phyloP scores from a whole-genome alignment of 2,888 invertebrate genomes.

The Phengaris alcon region DNA sequence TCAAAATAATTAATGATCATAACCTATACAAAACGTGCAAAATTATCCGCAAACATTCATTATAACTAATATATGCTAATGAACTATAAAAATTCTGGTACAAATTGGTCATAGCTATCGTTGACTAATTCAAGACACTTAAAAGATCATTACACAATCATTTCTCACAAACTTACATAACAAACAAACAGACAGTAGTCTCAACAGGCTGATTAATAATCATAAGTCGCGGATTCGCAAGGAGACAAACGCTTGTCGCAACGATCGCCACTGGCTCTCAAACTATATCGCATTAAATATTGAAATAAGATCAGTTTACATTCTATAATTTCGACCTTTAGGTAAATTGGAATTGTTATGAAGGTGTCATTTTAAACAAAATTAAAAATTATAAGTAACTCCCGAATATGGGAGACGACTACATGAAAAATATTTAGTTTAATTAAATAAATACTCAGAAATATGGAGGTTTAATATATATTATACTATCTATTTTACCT shows the following conservation, averaged over 20 bases:
- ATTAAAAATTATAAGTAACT: too few relatives aligned
- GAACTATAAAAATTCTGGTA: slow-evolving; percentile 22
- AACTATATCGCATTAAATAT: background rate
- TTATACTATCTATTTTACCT: too few relatives aligned
- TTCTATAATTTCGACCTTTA: too few relatives aligned
- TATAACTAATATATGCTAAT: slow-evolving; percentile 8
- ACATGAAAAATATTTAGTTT: too few relatives aligned
- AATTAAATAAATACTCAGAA: too few relatives aligned
- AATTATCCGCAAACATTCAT: background rate
- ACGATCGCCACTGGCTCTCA: slow-evolving; percentile 46
- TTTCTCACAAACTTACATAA: slow-evolving; percentile 62
- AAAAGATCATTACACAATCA: slow-evolving; percentile 57
- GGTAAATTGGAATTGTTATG: too few relatives aligned
- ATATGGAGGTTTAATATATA: too few relatives aligned
- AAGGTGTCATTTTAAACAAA: too few relatives aligned
- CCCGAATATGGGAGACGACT: too few relatives aligned
- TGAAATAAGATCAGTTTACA: too few relatives aligned
- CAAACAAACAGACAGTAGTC: slow-evolving; percentile 56
- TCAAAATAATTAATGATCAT: slow-evolving; percentile 3
- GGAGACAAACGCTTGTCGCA: slow-evolving; percentile 67
- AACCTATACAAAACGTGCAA: background rate
- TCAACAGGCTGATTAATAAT: slow-evolving; percentile 58
- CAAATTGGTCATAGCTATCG: slow-evolving; percentile 21
- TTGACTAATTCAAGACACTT: slow-evolving; percentile 62
- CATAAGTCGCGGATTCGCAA: slow-evolving; percentile 68